Conservation (phyloP, 2,888 invertebrate species). For the Drosophila paranaensis region DNA sequence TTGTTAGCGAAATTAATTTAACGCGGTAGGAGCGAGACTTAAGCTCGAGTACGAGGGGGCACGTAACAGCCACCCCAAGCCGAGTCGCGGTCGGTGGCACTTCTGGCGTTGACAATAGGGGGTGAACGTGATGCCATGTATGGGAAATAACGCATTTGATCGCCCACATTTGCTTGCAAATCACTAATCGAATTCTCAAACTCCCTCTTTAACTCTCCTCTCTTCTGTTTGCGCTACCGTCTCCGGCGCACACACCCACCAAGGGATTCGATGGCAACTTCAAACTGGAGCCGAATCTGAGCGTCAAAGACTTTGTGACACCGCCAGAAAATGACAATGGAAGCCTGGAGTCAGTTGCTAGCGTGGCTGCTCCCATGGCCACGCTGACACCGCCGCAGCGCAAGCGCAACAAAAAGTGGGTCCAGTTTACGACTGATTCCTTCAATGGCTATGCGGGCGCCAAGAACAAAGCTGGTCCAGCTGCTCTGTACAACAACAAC, state of each 20-base stretch:
- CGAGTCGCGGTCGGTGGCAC: no score
- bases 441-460: no score
- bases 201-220: not conserved
- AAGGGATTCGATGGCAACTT: slow-evolving; percentile 84
- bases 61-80: no score
- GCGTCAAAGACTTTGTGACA: slow-evolving; percentile 83
- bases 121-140: not conserved
- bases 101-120: no score
- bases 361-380: slow-evolving; percentile 30
- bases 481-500: slow-evolving; percentile 10
- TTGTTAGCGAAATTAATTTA: slow-evolving; percentile 73
- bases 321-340: slow-evolving; percentile 68
- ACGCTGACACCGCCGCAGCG: slow-evolving; percentile 69
- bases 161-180: slow-evolving; percentile 32
- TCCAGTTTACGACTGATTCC: slow-evolving; percentile 83
- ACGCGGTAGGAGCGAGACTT: slow-evolving; percentile 35
- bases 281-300: slow-evolving; percentile 84
- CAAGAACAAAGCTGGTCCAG: slow-evolving; percentile 40
- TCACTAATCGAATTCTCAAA: slow-evolving; percentile 2
- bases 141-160: slow-evolving; percentile 26
- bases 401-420: slow-evolving; percentile 83
- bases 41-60: no score
- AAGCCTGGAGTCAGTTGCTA: slow-evolving; percentile 31
- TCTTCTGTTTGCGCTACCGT: slow-evolving; percentile 79
- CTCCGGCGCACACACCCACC: slow-evolving; percentile 82